phyloP scores from a whole-genome alignment of 64 coral and sea anemone genomes.

The Catalaphyllia jardinei region DNA sequence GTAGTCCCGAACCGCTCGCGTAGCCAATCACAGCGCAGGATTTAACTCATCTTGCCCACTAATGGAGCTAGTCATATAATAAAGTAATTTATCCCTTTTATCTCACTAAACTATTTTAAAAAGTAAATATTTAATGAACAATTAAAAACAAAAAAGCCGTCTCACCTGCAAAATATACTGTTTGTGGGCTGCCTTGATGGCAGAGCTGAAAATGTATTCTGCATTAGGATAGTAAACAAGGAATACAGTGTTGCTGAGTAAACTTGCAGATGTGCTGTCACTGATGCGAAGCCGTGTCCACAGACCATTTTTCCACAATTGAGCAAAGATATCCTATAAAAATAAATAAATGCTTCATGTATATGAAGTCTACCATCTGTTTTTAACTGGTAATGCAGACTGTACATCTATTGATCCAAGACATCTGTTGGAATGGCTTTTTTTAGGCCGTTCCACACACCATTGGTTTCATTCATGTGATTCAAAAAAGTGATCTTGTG shows the following conservation, averaged over 20 bases:
- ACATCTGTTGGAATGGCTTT: too few species aligned
- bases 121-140: not conserved
- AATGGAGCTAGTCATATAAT: too few species aligned
- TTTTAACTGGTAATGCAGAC: too few species aligned
- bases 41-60: too few species aligned
- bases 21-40: too few species aligned
- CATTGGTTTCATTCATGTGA: too few species aligned
- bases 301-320: slow-evolving; percentile 64
- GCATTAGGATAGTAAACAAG: slow-evolving; percentile 74
- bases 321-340: slow-evolving; percentile 76
- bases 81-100: not conserved
- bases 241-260: slow-evolving; percentile 52
- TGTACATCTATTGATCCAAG: too few species aligned
- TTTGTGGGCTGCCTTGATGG: slow-evolving; percentile 69
- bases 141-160: not conserved
- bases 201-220: slow-evolving; percentile 64
- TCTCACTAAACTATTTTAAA: too few species aligned
- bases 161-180: slow-evolving; percentile 78
- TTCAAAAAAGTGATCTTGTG: too few species aligned
- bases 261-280: slow-evolving; percentile 21
- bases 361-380: too few species aligned
- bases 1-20: too few species aligned
- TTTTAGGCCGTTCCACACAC: too few species aligned
- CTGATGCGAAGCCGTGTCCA: slow-evolving; percentile 60
- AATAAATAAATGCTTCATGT: not conserved